phyloP scores from a whole-genome alignment of 1,140 invertebrate species.

The Trichonephila clavata region DNA sequence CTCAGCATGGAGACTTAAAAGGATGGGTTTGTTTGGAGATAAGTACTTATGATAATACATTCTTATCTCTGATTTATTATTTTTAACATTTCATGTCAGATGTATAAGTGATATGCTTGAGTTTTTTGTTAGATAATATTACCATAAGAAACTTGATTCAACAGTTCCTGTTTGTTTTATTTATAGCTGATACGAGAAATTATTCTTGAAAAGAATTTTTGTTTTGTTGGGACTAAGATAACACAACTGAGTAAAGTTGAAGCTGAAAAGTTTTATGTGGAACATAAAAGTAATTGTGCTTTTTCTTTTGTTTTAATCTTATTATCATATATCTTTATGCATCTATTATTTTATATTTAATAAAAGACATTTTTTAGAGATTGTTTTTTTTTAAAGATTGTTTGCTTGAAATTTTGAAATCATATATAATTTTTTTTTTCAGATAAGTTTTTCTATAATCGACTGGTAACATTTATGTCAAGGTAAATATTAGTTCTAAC shows the following conservation, averaged over 20 bases:
- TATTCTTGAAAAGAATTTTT: conserved; percentile 88
- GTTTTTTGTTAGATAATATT: not conserved
- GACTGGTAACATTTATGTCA: conserved; percentile 91
- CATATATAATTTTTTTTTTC: conserved; percentile 67
- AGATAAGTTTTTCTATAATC: conserved; percentile 92
- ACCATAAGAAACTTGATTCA: not conserved
- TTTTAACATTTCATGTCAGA: not conserved
- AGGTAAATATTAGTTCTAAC: conserved; percentile 83
- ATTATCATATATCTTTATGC: not conserved
- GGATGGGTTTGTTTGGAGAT: not conserved
- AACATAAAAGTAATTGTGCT: conserved; percentile 85
- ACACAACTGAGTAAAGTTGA: conserved; percentile 84
- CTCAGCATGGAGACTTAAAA: not conserved
- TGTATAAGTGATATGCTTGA: not conserved
- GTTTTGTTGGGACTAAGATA: conserved; percentile 87
- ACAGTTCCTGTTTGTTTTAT: conserved; percentile 42
- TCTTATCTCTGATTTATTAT: not conserved
- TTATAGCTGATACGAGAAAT: conserved; percentile 80
- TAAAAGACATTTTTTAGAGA: too few species aligned
- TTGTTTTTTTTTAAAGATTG: not conserved
- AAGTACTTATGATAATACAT: not conserved
- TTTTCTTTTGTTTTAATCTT: conserved; percentile 44
- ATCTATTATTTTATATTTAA: not conserved
- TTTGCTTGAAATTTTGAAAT: not conserved
- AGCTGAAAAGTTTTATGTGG: conserved; percentile 90